Conservation (phyloP, 1,140 invertebrate genomes). For the Drosophila seguyi region DNA sequence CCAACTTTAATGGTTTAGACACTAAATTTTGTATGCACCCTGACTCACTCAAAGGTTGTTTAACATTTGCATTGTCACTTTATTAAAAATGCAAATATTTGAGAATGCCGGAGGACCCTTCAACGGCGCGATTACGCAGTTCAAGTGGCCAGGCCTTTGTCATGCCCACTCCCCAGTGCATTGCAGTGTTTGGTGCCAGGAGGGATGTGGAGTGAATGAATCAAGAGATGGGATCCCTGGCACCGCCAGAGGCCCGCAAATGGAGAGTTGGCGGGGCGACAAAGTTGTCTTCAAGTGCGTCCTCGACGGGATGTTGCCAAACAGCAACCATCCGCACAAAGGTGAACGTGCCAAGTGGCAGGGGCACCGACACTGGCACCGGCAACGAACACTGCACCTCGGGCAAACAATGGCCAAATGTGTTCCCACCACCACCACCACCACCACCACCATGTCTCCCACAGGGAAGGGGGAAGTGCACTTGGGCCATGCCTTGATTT, state of each 20-base stretch:
- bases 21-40: neutral
- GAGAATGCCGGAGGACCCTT: constrained; percentile 59
- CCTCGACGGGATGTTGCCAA: constrained; percentile 70
- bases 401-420: constrained; percentile 69
- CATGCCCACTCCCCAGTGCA: constrained; percentile 9
- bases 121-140: constrained; percentile 73
- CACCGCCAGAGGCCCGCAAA: constrained; percentile 28
- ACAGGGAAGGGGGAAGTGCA: constrained; percentile 21
- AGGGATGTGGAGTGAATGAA: constrained; percentile 13
- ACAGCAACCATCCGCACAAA: constrained; percentile 58
- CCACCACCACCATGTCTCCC: constrained; percentile 25
- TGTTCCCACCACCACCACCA: constrained; percentile 2
- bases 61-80: constrained; percentile 47
- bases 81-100: constrained; percentile 77
- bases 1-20: neutral
- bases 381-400: constrained; percentile 48
- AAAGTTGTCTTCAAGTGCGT: constrained; percentile 77
- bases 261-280: constrained; percentile 50
- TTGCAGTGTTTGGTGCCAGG: constrained; percentile 16
- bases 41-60: constrained; percentile 1
- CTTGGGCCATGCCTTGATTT: constrained; percentile 26
- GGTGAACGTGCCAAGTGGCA: constrained; percentile 77
- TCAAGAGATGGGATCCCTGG: constrained; percentile 7
- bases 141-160: constrained; percentile 63
- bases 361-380: constrained; percentile 17